Evolutionary conservation across 1,140 invertebrate species (phyloP), one percentile per base, ranked within the genome.

Genomic region (Dendrolimus punctatus): DNA sequence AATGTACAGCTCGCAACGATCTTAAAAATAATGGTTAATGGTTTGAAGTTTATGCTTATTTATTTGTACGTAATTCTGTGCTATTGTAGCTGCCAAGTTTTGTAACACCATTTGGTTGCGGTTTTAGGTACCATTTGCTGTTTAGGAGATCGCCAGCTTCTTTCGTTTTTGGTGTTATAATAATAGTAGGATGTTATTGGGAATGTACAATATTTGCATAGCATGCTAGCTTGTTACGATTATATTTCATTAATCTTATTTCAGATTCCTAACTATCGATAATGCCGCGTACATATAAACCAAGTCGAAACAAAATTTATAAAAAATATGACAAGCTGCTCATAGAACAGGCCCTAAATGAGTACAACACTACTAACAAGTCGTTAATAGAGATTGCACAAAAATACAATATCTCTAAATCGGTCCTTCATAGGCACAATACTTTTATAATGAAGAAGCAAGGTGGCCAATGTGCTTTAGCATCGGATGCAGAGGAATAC

Each of bases 271-370:
- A 42, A n/a, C 41, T 7, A n/a, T n/a, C n/a, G 6, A 7, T 42
- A 42, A 42, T 46, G 44, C 44, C 44, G n/a, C 44, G 44, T 46
- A 46, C 44, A 46, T 46, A 46, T 23, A 46, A 46, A n/a, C 44
- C 44, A 8, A 46, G 44, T 46, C 44, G n/a, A 46, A 10, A 46
- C 0, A 46, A 46, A 46, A 4, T 4, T 46, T 46, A 46, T 46
- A 46, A 46, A 46, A 46, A n/a, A n/a, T n/a, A 46, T 7, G 44
- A 46, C 44, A 10, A n/a, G 44, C 6, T 7, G 6, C 6, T 46
- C n/a, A 46, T 46, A 46, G 44, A 46, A 46, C n/a, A 7, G n/a
- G 44, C 44, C 8, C 44, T 46, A 7, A 6, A 46, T 6, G 44
- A 46, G 23, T 46, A 46, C n/a, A 46, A 46, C 9, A 46, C n/a